Percentiles rank a stretch among this genome's conserved stretches.
Evolutionary conservation across 2,888 invertebrate genomes (phyloP).

Genomic region (Pemphredon lugubris): DNA sequence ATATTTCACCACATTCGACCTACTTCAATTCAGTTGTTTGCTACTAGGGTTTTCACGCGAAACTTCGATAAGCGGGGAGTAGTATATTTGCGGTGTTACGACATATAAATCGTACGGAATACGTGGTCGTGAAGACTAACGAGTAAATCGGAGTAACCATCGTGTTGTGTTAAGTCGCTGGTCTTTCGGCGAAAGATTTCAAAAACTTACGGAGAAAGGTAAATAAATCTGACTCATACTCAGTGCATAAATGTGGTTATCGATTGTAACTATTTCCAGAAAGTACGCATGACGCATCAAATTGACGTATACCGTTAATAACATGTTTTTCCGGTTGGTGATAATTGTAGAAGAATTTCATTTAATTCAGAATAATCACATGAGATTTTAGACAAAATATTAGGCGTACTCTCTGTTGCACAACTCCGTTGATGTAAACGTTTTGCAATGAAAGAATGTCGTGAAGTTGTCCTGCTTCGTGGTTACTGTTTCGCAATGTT

Average conservation of each 20-base stretch:
- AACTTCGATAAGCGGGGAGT: slow-evolving; percentile 10
- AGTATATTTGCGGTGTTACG: neutral
- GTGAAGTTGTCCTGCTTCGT: neutral
- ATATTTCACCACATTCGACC: slow-evolving; percentile 19
- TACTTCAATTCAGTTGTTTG: slow-evolving; percentile 49
- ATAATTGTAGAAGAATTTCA: neutral
- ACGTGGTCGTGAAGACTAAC: neutral
- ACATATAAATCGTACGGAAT: neutral
- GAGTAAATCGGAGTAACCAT: neutral
- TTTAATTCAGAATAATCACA: neutral
- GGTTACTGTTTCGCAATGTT: slow-evolving; percentile 20
- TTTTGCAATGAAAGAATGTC: neutral
- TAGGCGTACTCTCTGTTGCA: neutral
- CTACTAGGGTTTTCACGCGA: slow-evolving; percentile 8
- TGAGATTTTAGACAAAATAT: neutral
- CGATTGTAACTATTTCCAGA: slow-evolving; percentile 73
- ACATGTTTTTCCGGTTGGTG: slow-evolving; percentile 3
- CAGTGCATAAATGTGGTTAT: slow-evolving; percentile 60
- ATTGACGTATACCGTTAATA: slow-evolving; percentile 34
- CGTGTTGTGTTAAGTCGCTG: neutral
- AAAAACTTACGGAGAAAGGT: slow-evolving; percentile 42
- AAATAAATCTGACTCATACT: slow-evolving; percentile 51
- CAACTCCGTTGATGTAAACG: neutral
- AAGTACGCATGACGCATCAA: slow-evolving; percentile 68
- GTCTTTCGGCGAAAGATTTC: neutral